These are phyloP conservation scores for Euwallacea similis DNA, from an alignment of 1,140 invertebrate genomes.

Conservation along the genomic window DNA sequence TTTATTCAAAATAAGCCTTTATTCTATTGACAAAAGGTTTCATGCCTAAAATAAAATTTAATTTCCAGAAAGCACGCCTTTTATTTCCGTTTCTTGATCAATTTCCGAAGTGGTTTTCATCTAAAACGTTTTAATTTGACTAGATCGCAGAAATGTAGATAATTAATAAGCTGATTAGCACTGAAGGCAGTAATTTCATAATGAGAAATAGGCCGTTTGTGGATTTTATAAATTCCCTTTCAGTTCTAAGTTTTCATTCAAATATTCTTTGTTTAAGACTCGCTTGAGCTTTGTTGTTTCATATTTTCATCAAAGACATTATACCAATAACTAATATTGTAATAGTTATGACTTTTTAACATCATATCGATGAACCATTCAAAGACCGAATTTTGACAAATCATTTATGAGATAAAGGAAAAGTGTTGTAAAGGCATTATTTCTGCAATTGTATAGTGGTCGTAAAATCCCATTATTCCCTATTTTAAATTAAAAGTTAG, in stretches of 20 bases:
- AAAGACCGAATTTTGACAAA: too few relatives aligned
- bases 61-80: constrained; percentile 25
- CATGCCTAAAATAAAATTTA: constrained; percentile 26
- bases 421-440: too few relatives aligned
- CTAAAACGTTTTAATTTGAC: constrained; percentile 24
- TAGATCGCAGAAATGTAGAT: constrained; percentile 9
- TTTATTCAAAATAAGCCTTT: constrained; percentile 24
- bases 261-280: too few relatives aligned
- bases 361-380: too few relatives aligned
- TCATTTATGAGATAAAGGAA: too few relatives aligned
- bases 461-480: too few relatives aligned
- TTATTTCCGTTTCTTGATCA: constrained; percentile 31
- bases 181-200: constrained; percentile 11
- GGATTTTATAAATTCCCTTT: neutral
- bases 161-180: constrained; percentile 19
- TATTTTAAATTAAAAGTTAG: neutral
- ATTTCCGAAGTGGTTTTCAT: constrained; percentile 26
- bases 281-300: too few relatives aligned
- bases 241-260: too few relatives aligned
- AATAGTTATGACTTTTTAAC: too few relatives aligned
- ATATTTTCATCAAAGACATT: too few relatives aligned
- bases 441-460: too few relatives aligned
- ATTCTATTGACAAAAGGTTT: constrained; percentile 32
- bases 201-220: constrained; percentile 10
- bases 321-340: too few relatives aligned